Conservation (phyloP, 2,888 invertebrate genomes). For the Drosophila mulleri region DNA sequence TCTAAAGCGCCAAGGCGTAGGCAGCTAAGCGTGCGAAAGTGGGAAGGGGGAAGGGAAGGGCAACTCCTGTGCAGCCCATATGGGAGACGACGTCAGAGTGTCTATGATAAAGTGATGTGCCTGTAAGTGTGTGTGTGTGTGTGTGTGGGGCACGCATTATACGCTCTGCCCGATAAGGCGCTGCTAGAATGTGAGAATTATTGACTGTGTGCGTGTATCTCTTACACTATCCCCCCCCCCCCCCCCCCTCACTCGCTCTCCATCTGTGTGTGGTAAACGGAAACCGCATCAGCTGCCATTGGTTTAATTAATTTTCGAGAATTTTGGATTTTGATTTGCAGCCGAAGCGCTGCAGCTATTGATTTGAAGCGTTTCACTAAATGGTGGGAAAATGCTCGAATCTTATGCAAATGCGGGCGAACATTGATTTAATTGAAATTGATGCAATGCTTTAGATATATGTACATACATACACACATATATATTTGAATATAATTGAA, state of each 20-base stretch:
- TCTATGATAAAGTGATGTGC: slow-evolving; percentile 63
- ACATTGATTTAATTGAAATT: slow-evolving; percentile 42
- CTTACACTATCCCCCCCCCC: neutral
- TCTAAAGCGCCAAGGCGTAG: slow-evolving; percentile 61
- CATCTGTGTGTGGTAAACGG: slow-evolving; percentile 28
- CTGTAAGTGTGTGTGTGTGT: neutral
- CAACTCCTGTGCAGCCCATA: slow-evolving; percentile 36
- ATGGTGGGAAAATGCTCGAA: slow-evolving; percentile 40
- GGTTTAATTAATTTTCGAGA: slow-evolving; percentile 77
- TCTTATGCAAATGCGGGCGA: slow-evolving; percentile 45
- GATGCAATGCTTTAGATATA: slow-evolving; percentile 49
- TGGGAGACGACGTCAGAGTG: slow-evolving; percentile 52
- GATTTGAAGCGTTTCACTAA: slow-evolving; percentile 26
- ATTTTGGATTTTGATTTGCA: slow-evolving; percentile 71
- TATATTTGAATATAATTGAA: slow-evolving; percentile 2
- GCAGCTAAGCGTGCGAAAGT: neutral
- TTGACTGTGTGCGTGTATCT: slow-evolving; percentile 30
- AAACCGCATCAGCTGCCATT: slow-evolving; percentile 61
- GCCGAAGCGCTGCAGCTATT: slow-evolving; percentile 48
- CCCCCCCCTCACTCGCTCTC: neutral
- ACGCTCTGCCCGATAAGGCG: slow-evolving; percentile 51
- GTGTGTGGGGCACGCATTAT: slow-evolving; percentile 60
- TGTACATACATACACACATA: neutral
- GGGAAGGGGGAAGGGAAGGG: neutral
- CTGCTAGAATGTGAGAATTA: slow-evolving; percentile 42